phyloP scores from a whole-genome alignment of 2,113 vertebrate species.

The Spheniscus mendiculus region DNA sequence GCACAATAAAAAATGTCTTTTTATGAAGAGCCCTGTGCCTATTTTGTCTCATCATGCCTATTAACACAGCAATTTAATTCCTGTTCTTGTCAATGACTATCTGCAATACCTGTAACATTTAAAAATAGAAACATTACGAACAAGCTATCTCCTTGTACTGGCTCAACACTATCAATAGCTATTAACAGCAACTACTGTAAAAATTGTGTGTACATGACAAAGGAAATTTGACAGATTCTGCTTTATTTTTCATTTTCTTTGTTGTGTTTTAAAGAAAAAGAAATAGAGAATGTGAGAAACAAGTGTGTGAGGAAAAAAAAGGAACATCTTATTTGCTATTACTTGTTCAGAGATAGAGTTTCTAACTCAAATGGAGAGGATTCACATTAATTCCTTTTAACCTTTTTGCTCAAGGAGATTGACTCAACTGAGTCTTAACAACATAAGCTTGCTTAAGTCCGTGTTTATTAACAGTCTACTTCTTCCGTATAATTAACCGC shows the following conservation, averaged over 20 bases:
- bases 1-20: not conserved
- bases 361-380: not conserved
- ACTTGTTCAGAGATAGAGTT: not conserved
- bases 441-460: not conserved
- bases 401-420: not conserved
- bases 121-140: not conserved
- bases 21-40: not conserved
- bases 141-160: not conserved
- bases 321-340: not conserved
- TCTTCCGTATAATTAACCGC: not conserved
- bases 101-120: not conserved
- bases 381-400: not conserved
- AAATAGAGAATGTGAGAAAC: not conserved
- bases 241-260: not conserved
- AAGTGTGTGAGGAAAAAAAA: not conserved
- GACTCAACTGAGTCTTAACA: not conserved
- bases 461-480: not conserved
- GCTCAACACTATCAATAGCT: not conserved
- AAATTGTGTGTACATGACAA: not conserved
- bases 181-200: not conserved
- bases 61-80: not conserved
- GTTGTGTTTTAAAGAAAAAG: not conserved
- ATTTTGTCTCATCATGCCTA: not conserved
- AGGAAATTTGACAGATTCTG: not conserved
- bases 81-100: not conserved